Base-by-base conservation (phyloP, 2,888 invertebrate genomes). In the Cinara cedri region DNA sequence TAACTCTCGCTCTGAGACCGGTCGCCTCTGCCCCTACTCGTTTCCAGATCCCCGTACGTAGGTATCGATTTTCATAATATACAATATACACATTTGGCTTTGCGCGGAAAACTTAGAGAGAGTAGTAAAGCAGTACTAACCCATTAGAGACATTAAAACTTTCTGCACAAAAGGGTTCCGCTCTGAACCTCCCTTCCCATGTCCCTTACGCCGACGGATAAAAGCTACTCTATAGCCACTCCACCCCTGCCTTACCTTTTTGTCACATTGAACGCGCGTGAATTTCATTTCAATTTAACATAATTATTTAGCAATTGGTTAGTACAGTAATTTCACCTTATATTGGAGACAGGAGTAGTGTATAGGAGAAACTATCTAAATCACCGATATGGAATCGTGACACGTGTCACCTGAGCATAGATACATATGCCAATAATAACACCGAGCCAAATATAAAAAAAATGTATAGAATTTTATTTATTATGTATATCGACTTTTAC, bases 141-240 rank as follows among this genome's bases (percentile, higher is more conserved):
- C 74, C 74, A 75, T 75, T 75, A 75, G 74, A 65, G 63, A 75
- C 74, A 65, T 75, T 75, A 65, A 75, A 75, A 75, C 63, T 75
- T 75, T 44, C 3, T 34, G 34, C 44, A 54, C 74, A 75, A 75
- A 75, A 75, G 51, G 74, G 65, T 63, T 65, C 13, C 74, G 42
- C 63, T n/a, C 63, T 4, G 34, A 34, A n/a, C n/a, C n/a, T n/a
- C n/a, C n/a, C n/a, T n/a, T n/a, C n/a, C n/a, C n/a, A n/a, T n/a
- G n/a, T n/a, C n/a, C n/a, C n/a, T n/a, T n/a, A n/a, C 11, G 1
- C 10, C 34, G 21, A 13, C 3, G n/a, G 44, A 54, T 65, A 54
- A 75, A 65, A 75, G 74, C 74, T 54, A 54, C 51, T 54, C 0
- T 16, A 10, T 9, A 9, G 63, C 42, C 63, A 26, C 49, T 24